phyloP scores from a whole-genome alignment of 2,797 vertebrate genomes.

The Gila robusta region DNA sequence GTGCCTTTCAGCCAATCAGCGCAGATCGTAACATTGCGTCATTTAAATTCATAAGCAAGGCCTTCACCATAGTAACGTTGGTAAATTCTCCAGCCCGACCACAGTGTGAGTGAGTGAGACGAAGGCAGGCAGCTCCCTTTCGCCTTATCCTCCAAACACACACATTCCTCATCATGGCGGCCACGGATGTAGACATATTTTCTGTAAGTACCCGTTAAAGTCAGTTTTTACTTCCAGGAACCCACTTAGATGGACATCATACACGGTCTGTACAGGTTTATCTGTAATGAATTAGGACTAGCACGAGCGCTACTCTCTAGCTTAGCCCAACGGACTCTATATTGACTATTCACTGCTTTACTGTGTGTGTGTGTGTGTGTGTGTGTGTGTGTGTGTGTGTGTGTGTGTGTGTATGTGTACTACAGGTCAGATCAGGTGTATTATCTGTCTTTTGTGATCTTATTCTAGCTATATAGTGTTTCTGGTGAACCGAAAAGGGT shows the following conservation, averaged over 20 bases:
- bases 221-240: neutral
- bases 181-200: conserved; percentile 85
- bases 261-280: neutral
- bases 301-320: conserved; percentile 32
- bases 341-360: no score
- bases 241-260: neutral
- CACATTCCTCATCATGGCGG: conserved; percentile 82
- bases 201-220: conserved; percentile 73
- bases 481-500: neutral
- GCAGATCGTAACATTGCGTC: neutral
- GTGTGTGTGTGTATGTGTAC: neutral
- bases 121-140: conserved; percentile 72
- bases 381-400: no score
- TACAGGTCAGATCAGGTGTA: neutral
- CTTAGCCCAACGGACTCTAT: conserved; percentile 23
- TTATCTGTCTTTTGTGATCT: neutral
- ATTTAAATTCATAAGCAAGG: neutral
- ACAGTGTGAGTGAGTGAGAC: conserved; percentile 53
- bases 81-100: neutral
- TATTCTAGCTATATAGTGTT: neutral
- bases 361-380: no score
- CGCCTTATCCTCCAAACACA: conserved; percentile 63
- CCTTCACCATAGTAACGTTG: conserved; percentile 15
- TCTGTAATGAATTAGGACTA: conserved; percentile 29
- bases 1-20: conserved; percentile 21